phyloP scores from a whole-genome alignment of 2,797 vertebrate genomes.

The Luscinia megarhynchos region DNA sequence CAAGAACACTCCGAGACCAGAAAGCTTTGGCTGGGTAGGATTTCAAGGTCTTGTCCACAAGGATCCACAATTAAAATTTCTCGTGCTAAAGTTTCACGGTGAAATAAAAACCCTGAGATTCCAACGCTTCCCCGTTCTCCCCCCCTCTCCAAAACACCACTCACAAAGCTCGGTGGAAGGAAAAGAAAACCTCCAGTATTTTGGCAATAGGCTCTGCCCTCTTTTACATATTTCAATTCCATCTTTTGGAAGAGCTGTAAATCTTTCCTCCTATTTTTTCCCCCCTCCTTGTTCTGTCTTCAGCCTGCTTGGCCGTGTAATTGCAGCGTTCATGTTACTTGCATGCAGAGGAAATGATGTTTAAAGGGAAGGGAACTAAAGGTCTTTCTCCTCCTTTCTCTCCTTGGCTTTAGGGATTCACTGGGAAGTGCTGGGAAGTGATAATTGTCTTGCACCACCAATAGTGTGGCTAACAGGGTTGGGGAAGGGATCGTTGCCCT shows the following conservation, averaged over 20 bases:
- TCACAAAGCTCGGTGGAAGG: slow-evolving; percentile 37
- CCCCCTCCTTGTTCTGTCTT: not conserved
- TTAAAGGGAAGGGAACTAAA: not conserved
- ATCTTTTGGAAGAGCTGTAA: slow-evolving; percentile 37
- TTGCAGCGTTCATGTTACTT: slow-evolving; percentile 10
- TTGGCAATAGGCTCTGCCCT: slow-evolving; percentile 41
- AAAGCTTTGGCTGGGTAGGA: slow-evolving; percentile 56
- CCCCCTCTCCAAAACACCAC: not conserved
- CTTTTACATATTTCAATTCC: slow-evolving; percentile 43
- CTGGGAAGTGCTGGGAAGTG: not conserved
- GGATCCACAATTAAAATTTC: slow-evolving; percentile 77
- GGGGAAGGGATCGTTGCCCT: not conserved
- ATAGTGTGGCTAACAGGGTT: not conserved
- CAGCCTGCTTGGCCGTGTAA: not conserved
- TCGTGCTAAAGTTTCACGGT: slow-evolving; percentile 73
- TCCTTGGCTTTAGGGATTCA: not conserved
- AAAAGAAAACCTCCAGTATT: slow-evolving; percentile 61
- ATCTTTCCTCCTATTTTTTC: not conserved
- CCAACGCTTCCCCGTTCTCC: not conserved
- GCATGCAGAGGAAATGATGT: not conserved
- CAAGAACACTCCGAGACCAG: slow-evolving; percentile 54
- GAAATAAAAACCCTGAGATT: slow-evolving; percentile 70
- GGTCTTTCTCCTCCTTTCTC: not conserved
- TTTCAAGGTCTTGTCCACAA: slow-evolving; percentile 75
- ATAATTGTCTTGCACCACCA: not conserved